Base-by-base conservation (phyloP, 2,113 vertebrate species). In the Reinhardtius hippoglossoides region DNA sequence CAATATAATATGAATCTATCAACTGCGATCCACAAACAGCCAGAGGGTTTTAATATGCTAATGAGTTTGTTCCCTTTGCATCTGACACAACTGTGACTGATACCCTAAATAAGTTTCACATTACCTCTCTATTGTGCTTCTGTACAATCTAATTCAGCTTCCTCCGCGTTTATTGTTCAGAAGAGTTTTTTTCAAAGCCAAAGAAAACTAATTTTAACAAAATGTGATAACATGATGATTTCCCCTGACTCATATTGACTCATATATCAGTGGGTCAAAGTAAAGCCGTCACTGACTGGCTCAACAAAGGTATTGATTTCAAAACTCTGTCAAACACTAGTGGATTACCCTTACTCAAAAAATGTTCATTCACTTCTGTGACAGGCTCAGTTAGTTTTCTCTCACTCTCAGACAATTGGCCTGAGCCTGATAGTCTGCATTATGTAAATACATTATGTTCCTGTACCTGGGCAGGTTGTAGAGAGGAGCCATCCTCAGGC, bases 401-500 rank as follows among this genome's bases (percentile, higher is more conserved):
- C 31, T 31, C 31, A 31, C 31, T 31, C 31, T 31, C 31, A 31
- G 31, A 31, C 27, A 7, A 31, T 31, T 31, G 31, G 31, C 27
- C 27, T 6, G 27, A 31, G 27, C 27, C 5, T 6, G 7, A 31
- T 7, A 31, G 31, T 20, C 46, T 7, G 5, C 5, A 18, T 18
- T 42, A 42, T 10, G 40, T 42, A 12, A 42, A 50, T 18, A 1
- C 15, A 6, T 50, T 0, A 10, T 14, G 9, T 13, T 5, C 37
- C 59, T 57, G 44, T 88, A 98, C 97, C 96, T 95, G 80, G 97
- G 97, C 46, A 98, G 88, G 70, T 98, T 98, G 87, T 99, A 99
- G 57, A 99, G 89, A 0, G 97, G 97, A 61, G 95, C 96, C 97
- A 99, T 98, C 76, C 96, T 95, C 66, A 99, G 96, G 75, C 97